phyloP scores from a whole-genome alignment of 2,113 vertebrate genomes.

The Turnix velox region DNA sequence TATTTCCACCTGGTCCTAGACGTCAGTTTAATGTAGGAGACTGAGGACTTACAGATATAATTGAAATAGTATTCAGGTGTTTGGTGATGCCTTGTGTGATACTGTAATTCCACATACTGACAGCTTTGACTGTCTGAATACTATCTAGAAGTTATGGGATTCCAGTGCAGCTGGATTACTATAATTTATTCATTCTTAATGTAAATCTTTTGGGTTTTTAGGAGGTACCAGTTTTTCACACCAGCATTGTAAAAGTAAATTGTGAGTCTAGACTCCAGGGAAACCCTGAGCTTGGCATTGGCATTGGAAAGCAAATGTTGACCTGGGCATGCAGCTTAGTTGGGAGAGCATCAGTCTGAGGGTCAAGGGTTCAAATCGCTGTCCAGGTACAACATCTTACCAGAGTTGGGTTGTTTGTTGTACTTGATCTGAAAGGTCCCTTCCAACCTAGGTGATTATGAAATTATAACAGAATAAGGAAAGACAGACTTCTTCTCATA shows the following conservation, averaged over 20 bases:
- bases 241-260: neutral
- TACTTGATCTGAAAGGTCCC: no score
- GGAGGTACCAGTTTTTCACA: neutral
- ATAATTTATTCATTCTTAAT: neutral
- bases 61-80: neutral
- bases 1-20: neutral
- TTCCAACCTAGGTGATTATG: no score
- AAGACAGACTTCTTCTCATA: neutral
- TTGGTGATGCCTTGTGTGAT: neutral
- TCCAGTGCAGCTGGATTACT: neutral
- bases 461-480: neutral
- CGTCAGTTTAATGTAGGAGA: neutral
- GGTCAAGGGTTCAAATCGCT: no score
- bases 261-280: neutral
- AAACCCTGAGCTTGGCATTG: neutral
- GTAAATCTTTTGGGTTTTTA: neutral
- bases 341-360: no score
- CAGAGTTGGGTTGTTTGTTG: no score
- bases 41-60: neutral
- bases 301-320: neutral
- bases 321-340: no score
- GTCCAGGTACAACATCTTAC: no score
- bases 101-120: neutral
- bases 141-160: neutral
- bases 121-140: neutral